phyloP scores from a whole-genome alignment of 2,797 vertebrate genomes.

The Takifugu rubripes region DNA sequence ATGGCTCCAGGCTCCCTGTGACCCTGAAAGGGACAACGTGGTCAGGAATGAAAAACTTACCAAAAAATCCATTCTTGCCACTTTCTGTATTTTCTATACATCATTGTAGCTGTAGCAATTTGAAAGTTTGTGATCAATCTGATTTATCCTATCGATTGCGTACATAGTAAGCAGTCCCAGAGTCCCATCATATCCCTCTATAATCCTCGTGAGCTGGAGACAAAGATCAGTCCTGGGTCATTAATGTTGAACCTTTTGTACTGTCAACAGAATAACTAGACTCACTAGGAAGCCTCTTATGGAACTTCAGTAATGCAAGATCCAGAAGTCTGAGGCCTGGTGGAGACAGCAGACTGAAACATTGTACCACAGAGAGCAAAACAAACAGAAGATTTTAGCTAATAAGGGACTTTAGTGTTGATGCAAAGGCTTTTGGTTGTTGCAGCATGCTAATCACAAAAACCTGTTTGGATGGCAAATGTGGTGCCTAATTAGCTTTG shows the following conservation, averaged over 20 bases:
- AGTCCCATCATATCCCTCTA: conserved; percentile 13
- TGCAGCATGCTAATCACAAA: conserved; percentile 36
- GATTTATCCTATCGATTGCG: not conserved
- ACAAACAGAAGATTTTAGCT: conserved; percentile 28
- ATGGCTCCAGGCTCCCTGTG: no score
- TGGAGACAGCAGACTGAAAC: conserved; percentile 1
- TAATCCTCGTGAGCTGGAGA: conserved; percentile 19
- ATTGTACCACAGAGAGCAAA: conserved; percentile 8
- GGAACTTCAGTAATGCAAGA: conserved; percentile 27
- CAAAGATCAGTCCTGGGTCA: conserved; percentile 10
- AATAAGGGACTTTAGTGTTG: conserved; percentile 5
- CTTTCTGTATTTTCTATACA: no score
- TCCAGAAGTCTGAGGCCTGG: conserved; percentile 8
- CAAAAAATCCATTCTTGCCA: not conserved
- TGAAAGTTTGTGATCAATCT: not conserved
- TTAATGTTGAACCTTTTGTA: conserved; percentile 7
- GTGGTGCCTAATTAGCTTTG: conserved; percentile 54
- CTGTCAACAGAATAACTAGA: conserved; percentile 6
- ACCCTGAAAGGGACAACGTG: no score
- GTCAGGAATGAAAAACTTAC: no score
- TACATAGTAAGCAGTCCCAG: conserved; percentile 1
- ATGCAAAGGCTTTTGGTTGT: conserved; percentile 17
- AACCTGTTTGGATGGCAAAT: conserved; percentile 53
- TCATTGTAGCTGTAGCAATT: not conserved
- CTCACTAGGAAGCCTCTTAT: conserved; percentile 19